Percentiles rank a stretch among this genome's conserved stretches.
phyloP scores from a whole-genome alignment of 2,113 vertebrate species.

The Azemiops feae region DNA sequence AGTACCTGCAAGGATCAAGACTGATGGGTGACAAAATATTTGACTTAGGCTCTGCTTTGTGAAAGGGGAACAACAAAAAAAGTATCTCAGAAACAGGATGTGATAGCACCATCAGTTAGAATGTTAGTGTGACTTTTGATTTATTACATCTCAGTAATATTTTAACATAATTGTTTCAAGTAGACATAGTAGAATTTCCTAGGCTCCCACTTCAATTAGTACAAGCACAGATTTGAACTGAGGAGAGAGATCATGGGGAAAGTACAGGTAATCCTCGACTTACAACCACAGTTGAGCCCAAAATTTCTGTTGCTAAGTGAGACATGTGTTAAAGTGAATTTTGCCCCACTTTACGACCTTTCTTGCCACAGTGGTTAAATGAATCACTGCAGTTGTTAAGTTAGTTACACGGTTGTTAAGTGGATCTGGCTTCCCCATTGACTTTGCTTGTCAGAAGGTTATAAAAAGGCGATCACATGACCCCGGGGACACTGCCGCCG shows the following conservation, averaged over 20 bases:
- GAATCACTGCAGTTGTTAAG: not conserved
- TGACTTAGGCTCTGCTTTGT: not conserved
- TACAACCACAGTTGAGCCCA: not conserved
- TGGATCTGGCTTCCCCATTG: not conserved
- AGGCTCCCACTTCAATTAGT: not conserved
- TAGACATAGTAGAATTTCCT: not conserved
- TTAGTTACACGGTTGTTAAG: too few relatives aligned
- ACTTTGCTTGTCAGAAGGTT: not conserved
- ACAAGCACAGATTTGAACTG: not conserved
- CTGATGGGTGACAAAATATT: not conserved
- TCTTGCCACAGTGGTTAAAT: not conserved
- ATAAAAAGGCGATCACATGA: not conserved
- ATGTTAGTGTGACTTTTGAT: not conserved
- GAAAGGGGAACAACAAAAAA: not conserved
- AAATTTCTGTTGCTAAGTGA: not conserved
- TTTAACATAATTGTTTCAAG: not conserved
- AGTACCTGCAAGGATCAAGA: too few relatives aligned
- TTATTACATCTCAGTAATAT: not conserved
- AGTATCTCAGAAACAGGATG: not conserved
- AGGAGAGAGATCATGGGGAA: not conserved
- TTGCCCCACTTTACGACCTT: not conserved
- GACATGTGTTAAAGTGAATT: not conserved
- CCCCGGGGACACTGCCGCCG: not conserved
- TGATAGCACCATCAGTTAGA: not conserved
- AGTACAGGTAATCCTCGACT: not conserved